Percentiles rank a stretch among this genome's conserved stretches.
Evolutionary conservation across 2,113 vertebrate genomes (phyloP).

Genomic region (Microtus montanus): DNA sequence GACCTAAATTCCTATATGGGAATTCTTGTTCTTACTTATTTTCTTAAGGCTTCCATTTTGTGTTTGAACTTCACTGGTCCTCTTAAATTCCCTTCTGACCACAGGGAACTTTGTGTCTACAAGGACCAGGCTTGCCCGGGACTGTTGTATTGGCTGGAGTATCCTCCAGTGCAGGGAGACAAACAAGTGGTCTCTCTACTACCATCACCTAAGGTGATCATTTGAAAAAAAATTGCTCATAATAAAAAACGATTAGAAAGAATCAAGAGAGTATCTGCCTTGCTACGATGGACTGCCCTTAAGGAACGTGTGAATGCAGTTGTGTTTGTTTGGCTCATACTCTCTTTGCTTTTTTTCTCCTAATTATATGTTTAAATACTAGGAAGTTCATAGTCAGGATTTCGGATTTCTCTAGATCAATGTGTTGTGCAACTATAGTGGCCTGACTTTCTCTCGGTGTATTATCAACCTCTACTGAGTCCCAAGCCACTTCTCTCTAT

Average conservation of each 20-base stretch:
- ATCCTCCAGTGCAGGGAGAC: background rate
- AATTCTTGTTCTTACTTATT: background rate
- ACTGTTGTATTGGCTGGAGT: background rate
- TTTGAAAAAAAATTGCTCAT: background rate
- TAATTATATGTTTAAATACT: background rate
- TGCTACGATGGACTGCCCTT: background rate
- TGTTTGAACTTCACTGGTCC: background rate
- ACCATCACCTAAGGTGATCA: background rate
- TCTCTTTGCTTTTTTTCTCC: background rate
- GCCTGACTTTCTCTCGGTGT: background rate
- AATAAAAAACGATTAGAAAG: background rate
- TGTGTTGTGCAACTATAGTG: background rate
- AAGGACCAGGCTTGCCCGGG: background rate
- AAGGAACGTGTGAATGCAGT: background rate
- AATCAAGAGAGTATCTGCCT: background rate
- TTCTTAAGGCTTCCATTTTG: background rate
- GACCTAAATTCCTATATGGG: background rate
- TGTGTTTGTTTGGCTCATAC: background rate
- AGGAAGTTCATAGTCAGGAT: background rate
- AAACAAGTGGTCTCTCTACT: no score
- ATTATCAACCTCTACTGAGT: background rate
- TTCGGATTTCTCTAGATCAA: conserved; percentile 28
- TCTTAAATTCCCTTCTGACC: background rate
- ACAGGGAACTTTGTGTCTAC: background rate
- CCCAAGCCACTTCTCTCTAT: background rate